These are phyloP conservation scores for Leucophenga maculata DNA, from an alignment of 2,888 invertebrate genomes.

Conservation along the genomic window DNA sequence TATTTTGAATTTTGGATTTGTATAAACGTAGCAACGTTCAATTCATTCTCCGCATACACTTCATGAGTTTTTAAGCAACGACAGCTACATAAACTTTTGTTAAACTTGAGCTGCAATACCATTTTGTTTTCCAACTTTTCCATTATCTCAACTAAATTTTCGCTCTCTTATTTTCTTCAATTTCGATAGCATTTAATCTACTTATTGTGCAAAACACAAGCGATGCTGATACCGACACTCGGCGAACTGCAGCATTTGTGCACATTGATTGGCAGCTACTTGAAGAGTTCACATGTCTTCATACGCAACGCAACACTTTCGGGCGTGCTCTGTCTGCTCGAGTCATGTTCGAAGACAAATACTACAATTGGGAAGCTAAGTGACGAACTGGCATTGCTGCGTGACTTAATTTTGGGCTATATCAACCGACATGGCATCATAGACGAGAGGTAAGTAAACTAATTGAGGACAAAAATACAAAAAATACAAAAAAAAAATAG, in stretches of 20 bases:
- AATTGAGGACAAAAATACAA: neutral
- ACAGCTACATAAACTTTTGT: constrained; percentile 9
- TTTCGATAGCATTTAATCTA: constrained; percentile 70
- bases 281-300: constrained; percentile 72
- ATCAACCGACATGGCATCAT: constrained; percentile 72
- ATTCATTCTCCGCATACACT: no score
- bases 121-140: neutral
- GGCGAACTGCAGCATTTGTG: constrained; percentile 70
- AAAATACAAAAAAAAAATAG: neutral
- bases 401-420: constrained; percentile 70
- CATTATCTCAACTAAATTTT: constrained; percentile 4
- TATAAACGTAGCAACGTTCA: no score
- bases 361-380: constrained; percentile 72
- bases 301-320: constrained; percentile 71
- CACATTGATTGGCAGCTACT: constrained; percentile 69
- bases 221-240: constrained; percentile 70
- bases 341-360: constrained; percentile 71
- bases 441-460: constrained; percentile 67
- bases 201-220: constrained; percentile 71
- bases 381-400: constrained; percentile 70
- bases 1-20: no score
- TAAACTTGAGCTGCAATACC: neutral
- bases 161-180: constrained; percentile 22
- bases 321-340: constrained; percentile 71
- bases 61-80: neutral